Conservation (phyloP, 1,140 invertebrate genomes). For the Drosophila orosa region DNA sequence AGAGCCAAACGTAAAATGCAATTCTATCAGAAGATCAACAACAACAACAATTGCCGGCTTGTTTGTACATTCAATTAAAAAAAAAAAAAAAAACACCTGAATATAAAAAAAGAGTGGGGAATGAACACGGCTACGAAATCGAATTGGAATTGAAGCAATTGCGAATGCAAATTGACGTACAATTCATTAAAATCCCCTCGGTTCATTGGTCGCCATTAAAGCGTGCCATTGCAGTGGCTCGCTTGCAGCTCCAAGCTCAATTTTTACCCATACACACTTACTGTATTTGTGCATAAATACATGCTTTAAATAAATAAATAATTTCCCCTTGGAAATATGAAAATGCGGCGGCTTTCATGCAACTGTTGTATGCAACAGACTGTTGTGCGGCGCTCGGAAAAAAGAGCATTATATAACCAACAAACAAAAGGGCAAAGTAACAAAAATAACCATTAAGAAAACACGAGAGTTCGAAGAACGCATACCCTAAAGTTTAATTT, state of each 20-base stretch:
- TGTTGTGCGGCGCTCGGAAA: constrained; percentile 5
- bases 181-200: constrained; percentile 74
- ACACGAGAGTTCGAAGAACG: not conserved
- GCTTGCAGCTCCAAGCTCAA: constrained; percentile 34
- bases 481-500: not conserved
- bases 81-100: constrained; percentile 44
- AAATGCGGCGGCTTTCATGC: constrained; percentile 15
- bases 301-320: constrained; percentile 46
- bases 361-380: constrained; percentile 16
- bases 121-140: constrained; percentile 38
- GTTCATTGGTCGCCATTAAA: constrained; percentile 68
- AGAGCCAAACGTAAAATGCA: constrained; percentile 50
- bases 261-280: constrained; percentile 21
- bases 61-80: constrained; percentile 70
- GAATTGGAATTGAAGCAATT: constrained; percentile 65
- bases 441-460: not conserved
- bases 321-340: constrained; percentile 33
- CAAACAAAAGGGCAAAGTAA: constrained; percentile 13
- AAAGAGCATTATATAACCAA: constrained; percentile 20
- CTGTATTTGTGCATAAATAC: constrained; percentile 29
- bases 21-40: constrained; percentile 55
- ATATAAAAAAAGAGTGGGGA: constrained; percentile 4
- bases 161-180: constrained; percentile 69
- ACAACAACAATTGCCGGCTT: constrained; percentile 29
- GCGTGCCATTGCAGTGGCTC: constrained; percentile 42